Conservation (phyloP, 2,888 invertebrate species). For the Drosophila anomalata region DNA sequence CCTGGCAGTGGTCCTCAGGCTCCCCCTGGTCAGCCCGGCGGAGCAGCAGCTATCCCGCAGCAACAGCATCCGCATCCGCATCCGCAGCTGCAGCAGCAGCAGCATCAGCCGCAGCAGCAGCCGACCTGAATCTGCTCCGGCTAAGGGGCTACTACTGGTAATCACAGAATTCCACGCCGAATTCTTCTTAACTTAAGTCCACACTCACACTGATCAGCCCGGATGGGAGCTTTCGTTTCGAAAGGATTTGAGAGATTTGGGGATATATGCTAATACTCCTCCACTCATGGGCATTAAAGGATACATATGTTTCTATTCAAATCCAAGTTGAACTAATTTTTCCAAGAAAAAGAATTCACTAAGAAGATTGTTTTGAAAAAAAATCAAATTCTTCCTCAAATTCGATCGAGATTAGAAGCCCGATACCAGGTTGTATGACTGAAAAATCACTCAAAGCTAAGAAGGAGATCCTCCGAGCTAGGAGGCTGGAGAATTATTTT, state of each 20-base stretch:
- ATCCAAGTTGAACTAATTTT: background rate
- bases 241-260: background rate
- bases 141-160: conserved; percentile 64
- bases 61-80: conserved; percentile 40
- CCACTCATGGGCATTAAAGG: background rate
- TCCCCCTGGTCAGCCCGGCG: conserved; percentile 28
- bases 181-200: background rate
- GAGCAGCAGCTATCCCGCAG: conserved; percentile 39
- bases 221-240: background rate
- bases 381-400: background rate
- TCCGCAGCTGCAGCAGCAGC: conserved; percentile 38
- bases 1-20: conserved; percentile 31
- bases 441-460: conserved; percentile 41
- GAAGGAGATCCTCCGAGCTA: background rate
- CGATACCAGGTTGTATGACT: conserved; percentile 33
- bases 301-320: background rate
- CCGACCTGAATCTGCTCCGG: conserved; percentile 58
- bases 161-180: background rate
- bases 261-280: background rate
- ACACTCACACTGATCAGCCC: background rate
- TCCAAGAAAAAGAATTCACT: background rate
- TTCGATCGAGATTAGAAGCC: conserved; percentile 3
- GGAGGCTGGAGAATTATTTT: conserved; percentile 56
- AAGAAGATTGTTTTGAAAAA: background rate
- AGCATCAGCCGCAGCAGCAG: conserved; percentile 52